Evolutionary conservation across 2,113 vertebrate species (phyloP).

Genomic region (Hucho hucho): DNA sequence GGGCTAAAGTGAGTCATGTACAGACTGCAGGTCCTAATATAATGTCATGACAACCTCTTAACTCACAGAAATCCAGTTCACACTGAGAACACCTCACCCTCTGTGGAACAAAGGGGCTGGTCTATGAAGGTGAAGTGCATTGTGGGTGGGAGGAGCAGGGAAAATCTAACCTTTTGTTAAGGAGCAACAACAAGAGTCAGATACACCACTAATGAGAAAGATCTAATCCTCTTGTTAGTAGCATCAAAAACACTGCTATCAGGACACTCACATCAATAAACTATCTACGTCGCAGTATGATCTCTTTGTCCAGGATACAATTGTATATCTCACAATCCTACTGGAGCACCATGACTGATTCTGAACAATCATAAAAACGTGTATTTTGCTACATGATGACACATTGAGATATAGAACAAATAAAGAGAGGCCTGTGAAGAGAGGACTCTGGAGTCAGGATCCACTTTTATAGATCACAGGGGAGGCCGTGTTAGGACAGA

Average conservation of each 20-base stretch:
- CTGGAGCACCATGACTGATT: neutral
- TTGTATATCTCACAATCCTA: neutral
- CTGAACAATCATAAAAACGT: neutral
- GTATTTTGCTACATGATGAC: neutral
- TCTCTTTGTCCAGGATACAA: no score
- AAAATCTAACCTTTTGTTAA: no score
- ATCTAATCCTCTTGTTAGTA: neutral
- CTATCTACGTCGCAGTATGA: no score
- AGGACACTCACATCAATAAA: neutral
- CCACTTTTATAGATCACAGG: neutral
- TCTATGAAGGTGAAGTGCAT: neutral
- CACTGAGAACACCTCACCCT: no score
- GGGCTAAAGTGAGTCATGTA: no score
- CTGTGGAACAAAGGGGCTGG: no score
- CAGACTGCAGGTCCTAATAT: no score
- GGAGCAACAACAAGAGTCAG: neutral
- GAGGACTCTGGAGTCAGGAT: neutral
- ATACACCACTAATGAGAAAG: neutral
- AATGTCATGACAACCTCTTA: no score
- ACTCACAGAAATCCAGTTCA: no score
- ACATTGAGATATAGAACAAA: neutral
- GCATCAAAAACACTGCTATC: neutral
- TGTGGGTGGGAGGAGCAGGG: neutral
- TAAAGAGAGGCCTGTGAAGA: neutral
- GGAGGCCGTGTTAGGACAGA: neutral